Conservation (phyloP, 2,888 invertebrate species). For the Mimumesa dahlbomi region DNA sequence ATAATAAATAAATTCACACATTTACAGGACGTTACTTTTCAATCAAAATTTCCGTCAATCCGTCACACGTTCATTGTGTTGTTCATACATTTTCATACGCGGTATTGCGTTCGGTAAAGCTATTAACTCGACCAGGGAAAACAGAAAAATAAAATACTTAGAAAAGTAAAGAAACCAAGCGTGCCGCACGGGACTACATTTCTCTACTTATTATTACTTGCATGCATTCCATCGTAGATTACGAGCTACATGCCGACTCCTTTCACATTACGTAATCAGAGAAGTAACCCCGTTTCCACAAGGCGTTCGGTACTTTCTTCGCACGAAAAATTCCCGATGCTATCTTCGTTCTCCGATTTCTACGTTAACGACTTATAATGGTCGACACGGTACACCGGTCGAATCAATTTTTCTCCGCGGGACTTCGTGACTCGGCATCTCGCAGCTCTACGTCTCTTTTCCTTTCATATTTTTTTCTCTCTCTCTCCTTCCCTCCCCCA, state of each 20-base stretch:
- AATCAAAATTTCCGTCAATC: too few species aligned
- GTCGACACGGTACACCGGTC: neutral
- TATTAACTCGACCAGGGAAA: neutral
- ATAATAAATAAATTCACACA: too few species aligned
- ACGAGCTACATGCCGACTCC: neutral
- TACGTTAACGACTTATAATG: conserved; percentile 40
- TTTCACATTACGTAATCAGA: conserved; percentile 25
- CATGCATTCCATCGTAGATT: neutral
- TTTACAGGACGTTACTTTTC: too few species aligned
- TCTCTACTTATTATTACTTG: neutral
- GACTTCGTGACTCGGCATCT: conserved; percentile 44
- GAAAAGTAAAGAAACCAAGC: neutral
- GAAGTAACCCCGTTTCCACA: conserved; percentile 37
- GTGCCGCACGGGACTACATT: conserved; percentile 8
- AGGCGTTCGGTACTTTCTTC: conserved; percentile 10
- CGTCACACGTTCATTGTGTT: too few species aligned
- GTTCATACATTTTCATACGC: too few species aligned
- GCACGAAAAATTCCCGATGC: conserved; percentile 7
- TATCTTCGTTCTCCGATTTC: conserved; percentile 25
- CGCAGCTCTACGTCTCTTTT: conserved; percentile 19
- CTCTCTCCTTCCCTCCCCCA: neutral
- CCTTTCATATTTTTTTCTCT: too few species aligned
- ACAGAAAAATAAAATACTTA: neutral
- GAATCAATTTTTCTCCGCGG: conserved; percentile 13
- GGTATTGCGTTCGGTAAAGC: neutral